Conservation (phyloP, 2,113 vertebrate genomes). For the Addax nasomaculatus region DNA sequence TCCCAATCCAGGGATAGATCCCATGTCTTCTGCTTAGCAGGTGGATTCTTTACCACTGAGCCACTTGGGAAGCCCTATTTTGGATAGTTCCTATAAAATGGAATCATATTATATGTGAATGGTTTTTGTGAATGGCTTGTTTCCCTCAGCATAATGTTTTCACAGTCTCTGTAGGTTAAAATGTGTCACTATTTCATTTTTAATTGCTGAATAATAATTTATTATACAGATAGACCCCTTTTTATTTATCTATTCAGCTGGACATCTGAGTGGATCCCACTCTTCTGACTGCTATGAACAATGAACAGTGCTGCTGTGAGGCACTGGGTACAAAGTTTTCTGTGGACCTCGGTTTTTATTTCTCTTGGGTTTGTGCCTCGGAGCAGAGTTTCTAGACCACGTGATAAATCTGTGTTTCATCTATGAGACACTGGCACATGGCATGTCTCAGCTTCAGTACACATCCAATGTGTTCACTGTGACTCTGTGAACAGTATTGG, state of each 20-base stretch:
- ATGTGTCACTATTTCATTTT: neutral
- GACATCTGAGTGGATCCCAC: neutral
- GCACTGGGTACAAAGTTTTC: neutral
- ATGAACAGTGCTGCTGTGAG: accelerated
- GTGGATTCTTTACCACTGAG: neutral
- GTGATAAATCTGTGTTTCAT: neutral
- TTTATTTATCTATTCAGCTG: neutral
- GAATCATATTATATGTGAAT: neutral
- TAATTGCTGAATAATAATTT: neutral
- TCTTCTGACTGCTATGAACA: neutral
- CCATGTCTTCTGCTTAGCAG: neutral
- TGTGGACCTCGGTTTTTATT: neutral
- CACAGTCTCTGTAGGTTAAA: neutral
- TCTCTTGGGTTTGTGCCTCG: neutral
- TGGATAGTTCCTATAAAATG: neutral
- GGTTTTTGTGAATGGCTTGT: neutral
- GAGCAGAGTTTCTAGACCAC: neutral
- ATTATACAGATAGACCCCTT: neutral
- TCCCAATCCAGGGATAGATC: neutral
- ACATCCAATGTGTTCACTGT: neutral
- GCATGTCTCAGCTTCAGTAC: neutral
- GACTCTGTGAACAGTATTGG: neutral
- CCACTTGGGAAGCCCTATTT: neutral
- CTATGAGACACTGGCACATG: neutral
- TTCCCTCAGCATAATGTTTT: neutral